Base-by-base conservation (phyloP, 2,113 vertebrate species). In the Neopipo cinnamomea region DNA sequence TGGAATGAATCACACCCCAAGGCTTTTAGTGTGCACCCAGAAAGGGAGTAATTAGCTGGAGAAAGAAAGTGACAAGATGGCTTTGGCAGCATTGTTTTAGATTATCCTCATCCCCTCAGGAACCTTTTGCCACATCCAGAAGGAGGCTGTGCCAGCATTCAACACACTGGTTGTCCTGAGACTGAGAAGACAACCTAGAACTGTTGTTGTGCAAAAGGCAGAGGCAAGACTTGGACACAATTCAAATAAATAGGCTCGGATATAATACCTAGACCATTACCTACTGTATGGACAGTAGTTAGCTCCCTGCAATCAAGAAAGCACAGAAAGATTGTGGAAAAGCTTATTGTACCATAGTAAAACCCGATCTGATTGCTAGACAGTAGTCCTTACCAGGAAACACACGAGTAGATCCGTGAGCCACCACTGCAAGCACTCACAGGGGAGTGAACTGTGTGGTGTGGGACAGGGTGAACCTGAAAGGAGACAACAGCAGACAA, bases 331-430 rank as follows among this genome's bases (percentile, higher is more conserved):
- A 27, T 33, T 31, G 13, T 12, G 5, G n/a, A 53, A 52, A 92
- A 89, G 14, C 5, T 35, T 2, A 0, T 30, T 46, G 18, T 27
- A 62, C 20, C 12, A 8, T 19, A 62, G 47, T 18, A 61, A 73
- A 63, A 35, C 16, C 12, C 0, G 0, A 31, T 31, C 6, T 39
- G 14, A 87, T 13, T 59, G 16, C 18, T 16, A 50, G 18, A 35
- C 11, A 59, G 25, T 23, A 42, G 37, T 15, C 27, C 50, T 77
- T 84, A 75, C 28, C 8, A 0, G 33, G 11, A 88, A 65, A 41
- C 16, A 39, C 53, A 61, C 33, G 56, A 66, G 50, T 2, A 47
- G 21, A 66, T 46, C 31, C 0, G 11, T 9, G 20, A 49, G 17
- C 30, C 68, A 68, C 30, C 44, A n/a, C 42, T 1, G 2, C 55